phyloP scores from a whole-genome alignment of 2,888 invertebrate genomes.

The Rotaria sp. region DNA sequence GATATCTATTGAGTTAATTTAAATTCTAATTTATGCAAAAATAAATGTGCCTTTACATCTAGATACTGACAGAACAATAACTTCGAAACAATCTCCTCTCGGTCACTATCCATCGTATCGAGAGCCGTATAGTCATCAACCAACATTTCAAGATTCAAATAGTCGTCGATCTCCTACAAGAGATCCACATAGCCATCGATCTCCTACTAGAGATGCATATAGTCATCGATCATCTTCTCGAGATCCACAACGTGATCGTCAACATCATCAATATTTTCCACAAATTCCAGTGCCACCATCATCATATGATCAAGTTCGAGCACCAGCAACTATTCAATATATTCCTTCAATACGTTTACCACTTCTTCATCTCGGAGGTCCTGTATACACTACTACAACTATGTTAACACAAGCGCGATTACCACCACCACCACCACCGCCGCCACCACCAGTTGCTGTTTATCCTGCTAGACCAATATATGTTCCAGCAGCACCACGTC shows the following conservation, averaged over 20 bases:
- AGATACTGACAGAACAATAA: neutral
- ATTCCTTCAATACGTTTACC: neutral
- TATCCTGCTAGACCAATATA: neutral
- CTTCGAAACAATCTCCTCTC: neutral
- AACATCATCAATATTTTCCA: neutral
- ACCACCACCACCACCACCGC: neutral
- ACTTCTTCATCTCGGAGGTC: neutral
- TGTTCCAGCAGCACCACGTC: neutral
- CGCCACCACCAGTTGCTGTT: neutral
- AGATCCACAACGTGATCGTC: neutral
- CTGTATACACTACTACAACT: neutral
- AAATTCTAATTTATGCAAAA: neutral
- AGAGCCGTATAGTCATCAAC: neutral
- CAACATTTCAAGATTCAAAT: neutral
- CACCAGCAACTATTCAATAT: neutral
- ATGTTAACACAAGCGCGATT: neutral
- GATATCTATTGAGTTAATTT: no score
- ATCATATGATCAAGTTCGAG: neutral
- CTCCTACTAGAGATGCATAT: neutral
- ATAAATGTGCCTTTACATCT: neutral
- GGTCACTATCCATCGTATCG: neutral
- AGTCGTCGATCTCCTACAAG: neutral
- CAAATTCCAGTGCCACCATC: neutral
- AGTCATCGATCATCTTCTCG: neutral
- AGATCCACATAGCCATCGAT: neutral